These are phyloP conservation scores for Stichopus chloronotus DNA, from an alignment of 35 echinoderm and acorn worm genomes.

Conservation along the genomic window DNA sequence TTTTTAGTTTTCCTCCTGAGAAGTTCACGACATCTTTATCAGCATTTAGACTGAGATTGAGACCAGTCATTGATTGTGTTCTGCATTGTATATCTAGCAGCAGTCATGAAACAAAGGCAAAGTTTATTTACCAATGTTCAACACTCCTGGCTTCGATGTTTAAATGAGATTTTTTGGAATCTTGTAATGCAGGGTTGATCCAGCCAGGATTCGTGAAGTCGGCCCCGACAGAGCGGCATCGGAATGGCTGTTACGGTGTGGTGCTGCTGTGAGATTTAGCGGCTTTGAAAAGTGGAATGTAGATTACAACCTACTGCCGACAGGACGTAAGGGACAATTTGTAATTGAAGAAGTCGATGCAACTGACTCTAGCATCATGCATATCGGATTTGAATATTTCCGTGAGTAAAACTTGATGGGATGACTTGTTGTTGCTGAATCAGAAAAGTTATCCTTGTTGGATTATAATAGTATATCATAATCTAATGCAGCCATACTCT, in stretches of 20 bases:
- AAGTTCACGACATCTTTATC: no score
- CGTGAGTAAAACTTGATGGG: constrained; percentile 58
- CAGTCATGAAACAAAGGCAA: no score
- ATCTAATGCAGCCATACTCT: no score
- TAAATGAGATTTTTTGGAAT: no score
- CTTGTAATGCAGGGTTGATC: constrained; percentile 70
- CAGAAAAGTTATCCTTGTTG: no score
- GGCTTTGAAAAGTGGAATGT: constrained; percentile 84
- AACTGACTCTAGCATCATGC: constrained; percentile 95
- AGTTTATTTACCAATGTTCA: no score
- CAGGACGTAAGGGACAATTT: constrained; percentile 67
- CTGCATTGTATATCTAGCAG: no score
- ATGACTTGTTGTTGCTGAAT: background rate
- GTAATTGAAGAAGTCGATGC: constrained; percentile 89
- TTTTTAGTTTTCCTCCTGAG: no score
- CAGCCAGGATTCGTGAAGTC: constrained; percentile 80
- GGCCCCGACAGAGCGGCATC: constrained; percentile 89
- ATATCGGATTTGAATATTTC: constrained; percentile 95
- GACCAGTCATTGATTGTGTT: no score
- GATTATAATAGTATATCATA: no score
- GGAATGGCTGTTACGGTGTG: constrained; percentile 93
- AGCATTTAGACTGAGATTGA: no score
- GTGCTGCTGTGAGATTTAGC: constrained; percentile 88
- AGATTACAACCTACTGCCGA: constrained; percentile 90
- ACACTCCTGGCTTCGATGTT: no score